phyloP scores from a whole-genome alignment of 2,113 vertebrate species.

The Procapra przewalskii region DNA sequence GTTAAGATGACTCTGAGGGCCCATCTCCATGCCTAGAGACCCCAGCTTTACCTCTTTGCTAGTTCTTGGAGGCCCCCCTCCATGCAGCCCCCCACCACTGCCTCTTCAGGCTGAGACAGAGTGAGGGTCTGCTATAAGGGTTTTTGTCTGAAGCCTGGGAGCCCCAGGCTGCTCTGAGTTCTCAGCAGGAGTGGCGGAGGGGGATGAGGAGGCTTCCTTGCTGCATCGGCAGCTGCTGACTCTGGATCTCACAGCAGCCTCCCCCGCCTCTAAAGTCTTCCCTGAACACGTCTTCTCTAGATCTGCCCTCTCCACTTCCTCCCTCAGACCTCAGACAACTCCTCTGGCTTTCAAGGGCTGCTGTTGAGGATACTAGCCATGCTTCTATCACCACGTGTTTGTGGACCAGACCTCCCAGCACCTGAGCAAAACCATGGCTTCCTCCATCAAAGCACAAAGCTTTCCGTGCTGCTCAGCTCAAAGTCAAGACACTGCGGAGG shows the following conservation, averaged over 20 bases:
- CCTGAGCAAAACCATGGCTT: neutral
- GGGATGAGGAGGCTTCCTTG: neutral
- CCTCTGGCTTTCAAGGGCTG: neutral
- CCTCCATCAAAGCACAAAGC: neutral
- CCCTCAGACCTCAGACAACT: neutral
- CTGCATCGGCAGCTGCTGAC: accelerated
- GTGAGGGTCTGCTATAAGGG: neutral
- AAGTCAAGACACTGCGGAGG: neutral
- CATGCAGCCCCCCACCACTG: accelerated
- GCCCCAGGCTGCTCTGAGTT: accelerated
- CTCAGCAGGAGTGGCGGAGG: neutral
- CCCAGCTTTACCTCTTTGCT: neutral
- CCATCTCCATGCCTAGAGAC: neutral
- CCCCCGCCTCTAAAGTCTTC: neutral
- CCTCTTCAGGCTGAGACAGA: neutral
- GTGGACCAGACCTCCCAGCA: neutral
- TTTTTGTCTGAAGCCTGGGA: accelerated
- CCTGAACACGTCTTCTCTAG: neutral
- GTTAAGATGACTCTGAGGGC: accelerated
- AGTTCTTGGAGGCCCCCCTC: neutral
- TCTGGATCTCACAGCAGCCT: neutral
- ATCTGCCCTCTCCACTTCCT: neutral
- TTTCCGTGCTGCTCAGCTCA: neutral
- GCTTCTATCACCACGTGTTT: accelerated
- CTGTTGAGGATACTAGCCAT: neutral